Conservation (phyloP, 2,113 vertebrate genomes). For the Anguilla japonica region DNA sequence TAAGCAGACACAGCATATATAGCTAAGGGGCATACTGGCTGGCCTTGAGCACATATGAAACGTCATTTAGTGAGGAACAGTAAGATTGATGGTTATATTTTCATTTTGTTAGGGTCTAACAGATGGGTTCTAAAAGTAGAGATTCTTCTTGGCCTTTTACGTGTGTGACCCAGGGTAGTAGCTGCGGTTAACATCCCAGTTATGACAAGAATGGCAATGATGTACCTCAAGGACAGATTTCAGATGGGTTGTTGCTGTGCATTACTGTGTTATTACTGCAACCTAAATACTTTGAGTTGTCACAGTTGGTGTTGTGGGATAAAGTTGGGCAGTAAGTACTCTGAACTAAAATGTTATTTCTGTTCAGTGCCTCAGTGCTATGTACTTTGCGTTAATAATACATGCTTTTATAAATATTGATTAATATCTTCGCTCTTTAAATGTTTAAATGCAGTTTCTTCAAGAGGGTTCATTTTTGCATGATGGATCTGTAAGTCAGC, state of each 20-base stretch:
- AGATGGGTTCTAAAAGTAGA: neutral
- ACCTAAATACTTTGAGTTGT: neutral
- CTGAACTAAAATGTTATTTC: neutral
- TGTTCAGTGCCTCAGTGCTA: neutral
- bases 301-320: neutral
- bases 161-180: neutral
- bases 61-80: neutral
- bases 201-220: neutral
- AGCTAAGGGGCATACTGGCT: neutral
- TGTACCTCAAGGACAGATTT: neutral
- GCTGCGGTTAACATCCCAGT: neutral
- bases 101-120: neutral
- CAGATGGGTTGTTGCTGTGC: neutral
- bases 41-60: neutral
- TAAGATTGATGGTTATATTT: neutral
- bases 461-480: neutral
- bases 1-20: neutral
- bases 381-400: neutral
- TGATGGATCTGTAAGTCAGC: neutral
- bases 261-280: neutral
- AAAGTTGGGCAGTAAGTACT: neutral
- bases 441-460: neutral
- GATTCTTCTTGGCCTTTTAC: neutral
- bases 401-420: neutral
- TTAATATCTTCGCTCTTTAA: neutral